These are phyloP conservation scores for Trimorus sp. DNA, from an alignment of 2,888 invertebrate genomes.

Conservation along the genomic window DNA sequence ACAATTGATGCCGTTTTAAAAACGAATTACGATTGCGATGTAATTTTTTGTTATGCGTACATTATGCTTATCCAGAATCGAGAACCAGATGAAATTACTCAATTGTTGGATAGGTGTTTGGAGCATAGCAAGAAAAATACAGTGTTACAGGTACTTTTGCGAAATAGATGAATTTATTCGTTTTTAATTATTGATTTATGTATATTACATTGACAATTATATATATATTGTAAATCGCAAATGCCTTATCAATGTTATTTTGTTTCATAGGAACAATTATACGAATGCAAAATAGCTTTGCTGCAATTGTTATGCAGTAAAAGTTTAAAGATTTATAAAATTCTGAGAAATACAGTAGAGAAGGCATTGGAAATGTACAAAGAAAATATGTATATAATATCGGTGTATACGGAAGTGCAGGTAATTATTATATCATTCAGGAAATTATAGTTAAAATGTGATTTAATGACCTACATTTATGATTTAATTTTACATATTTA, in stretches of 20 bases:
- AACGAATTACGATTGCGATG: constrained; percentile 83
- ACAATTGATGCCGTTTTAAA: constrained; percentile 79
- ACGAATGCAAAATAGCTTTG: constrained; percentile 80
- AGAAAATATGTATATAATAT: constrained; percentile 84
- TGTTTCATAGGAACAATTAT: constrained; percentile 82
- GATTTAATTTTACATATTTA: too few relatives aligned
- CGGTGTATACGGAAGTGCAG: constrained; percentile 82
- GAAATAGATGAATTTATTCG: constrained; percentile 3
- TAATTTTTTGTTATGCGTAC: constrained; percentile 83
- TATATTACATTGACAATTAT: too few relatives aligned
- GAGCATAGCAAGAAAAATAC: constrained; percentile 70
- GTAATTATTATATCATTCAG: too few relatives aligned
- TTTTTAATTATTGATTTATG: too few relatives aligned
- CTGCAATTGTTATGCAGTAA: constrained; percentile 72
- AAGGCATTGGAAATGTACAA: constrained; percentile 81
- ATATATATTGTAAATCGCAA: too few relatives aligned
- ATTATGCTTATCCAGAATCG: constrained; percentile 80
- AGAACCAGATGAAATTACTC: constrained; percentile 67
- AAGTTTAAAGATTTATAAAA: constrained; percentile 30
- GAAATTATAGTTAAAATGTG: too few relatives aligned
- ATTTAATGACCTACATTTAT: too few relatives aligned
- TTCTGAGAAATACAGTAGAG: constrained; percentile 68
- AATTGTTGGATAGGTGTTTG: constrained; percentile 72
- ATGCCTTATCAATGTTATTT: constrained; percentile 67
- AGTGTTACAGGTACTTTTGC: constrained; percentile 70